Conservation (phyloP, 2,113 vertebrate genomes). For the Apistogramma diplotaenia region DNA sequence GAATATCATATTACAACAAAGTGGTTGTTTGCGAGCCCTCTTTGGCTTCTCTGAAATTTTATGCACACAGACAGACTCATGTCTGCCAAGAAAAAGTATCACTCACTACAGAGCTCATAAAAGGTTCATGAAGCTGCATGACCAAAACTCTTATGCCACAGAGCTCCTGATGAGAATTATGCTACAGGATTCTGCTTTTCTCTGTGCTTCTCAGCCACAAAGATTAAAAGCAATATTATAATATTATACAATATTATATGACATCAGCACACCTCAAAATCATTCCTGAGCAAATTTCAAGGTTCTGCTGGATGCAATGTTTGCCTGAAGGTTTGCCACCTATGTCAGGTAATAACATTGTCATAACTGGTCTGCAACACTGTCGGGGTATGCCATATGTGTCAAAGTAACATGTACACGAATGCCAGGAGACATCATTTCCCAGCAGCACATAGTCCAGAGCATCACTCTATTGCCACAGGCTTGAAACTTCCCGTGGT, state of each 20-base stretch:
- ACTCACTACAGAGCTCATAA: neutral
- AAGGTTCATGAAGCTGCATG: neutral
- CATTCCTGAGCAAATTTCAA: neutral
- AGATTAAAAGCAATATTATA: neutral
- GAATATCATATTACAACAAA: neutral
- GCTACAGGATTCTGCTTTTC: neutral
- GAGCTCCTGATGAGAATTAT: neutral
- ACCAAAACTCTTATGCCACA: neutral
- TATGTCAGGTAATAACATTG: neutral
- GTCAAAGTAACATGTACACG: neutral
- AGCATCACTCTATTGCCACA: neutral
- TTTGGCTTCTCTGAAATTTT: neutral
- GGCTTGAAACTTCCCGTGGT: neutral
- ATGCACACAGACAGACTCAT: neutral
- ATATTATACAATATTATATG: neutral
- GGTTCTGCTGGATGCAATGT: neutral
- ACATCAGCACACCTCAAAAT: neutral
- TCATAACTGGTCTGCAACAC: neutral
- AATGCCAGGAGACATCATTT: neutral
- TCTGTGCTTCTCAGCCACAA: neutral
- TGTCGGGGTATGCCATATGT: neutral
- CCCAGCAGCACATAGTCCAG: neutral
- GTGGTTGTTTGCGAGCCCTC: neutral
- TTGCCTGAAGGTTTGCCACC: neutral
- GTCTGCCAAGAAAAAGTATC: neutral